phyloP scores from a whole-genome alignment of 2,797 vertebrate species.

The Gallinago stenura region DNA sequence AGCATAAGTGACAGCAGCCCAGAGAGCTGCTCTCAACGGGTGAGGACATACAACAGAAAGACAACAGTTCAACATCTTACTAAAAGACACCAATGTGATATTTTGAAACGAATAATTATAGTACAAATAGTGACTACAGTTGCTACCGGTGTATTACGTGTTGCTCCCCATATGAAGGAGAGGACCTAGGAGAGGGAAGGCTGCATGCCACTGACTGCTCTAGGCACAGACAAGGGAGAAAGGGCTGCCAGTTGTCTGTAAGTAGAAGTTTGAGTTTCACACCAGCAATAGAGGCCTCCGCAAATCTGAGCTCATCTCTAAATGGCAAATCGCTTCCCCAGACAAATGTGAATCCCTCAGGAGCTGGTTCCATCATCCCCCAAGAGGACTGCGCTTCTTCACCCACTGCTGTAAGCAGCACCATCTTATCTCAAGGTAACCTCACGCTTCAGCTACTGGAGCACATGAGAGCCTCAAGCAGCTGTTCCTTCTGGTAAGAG shows the following conservation, averaged over 20 bases:
- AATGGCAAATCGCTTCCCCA: background rate
- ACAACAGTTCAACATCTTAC: background rate
- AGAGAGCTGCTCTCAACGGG: background rate
- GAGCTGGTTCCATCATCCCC: background rate
- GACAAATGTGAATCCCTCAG: background rate
- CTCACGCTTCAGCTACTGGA: slow-evolving; percentile 1
- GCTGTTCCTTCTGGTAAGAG: background rate
- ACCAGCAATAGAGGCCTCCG: background rate
- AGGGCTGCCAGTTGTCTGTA: background rate
- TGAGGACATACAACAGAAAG: background rate
- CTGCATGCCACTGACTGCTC: background rate
- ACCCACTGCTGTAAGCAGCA: background rate
- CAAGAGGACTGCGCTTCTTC: background rate
- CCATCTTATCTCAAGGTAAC: background rate
- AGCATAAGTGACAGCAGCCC: background rate
- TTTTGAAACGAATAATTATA: background rate
- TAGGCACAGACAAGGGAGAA: background rate
- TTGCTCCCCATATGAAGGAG: background rate
- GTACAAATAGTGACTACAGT: background rate
- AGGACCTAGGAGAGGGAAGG: background rate
- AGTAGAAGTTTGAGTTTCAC: background rate
- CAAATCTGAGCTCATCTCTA: background rate
- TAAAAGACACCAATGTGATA: background rate
- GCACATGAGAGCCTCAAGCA: background rate
- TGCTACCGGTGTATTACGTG: background rate